These are phyloP conservation scores for Premnoplex brunnescens DNA, from an alignment of 2,797 vertebrate genomes.

Conservation along the genomic window DNA sequence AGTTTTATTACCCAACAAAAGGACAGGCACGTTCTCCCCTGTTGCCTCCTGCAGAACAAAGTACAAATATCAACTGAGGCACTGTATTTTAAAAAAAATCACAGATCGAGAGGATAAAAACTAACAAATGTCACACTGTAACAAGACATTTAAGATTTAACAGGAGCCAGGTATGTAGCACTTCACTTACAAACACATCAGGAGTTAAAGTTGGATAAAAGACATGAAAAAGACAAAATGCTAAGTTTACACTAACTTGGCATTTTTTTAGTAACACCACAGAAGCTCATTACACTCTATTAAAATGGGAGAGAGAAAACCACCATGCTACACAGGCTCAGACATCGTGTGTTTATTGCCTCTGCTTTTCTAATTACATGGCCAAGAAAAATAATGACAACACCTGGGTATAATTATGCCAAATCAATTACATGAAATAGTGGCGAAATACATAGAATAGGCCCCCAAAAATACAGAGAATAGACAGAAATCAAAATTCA, in stretches of 20 bases:
- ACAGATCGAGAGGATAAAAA: neutral
- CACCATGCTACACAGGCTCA: neutral
- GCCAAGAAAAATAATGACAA: neutral
- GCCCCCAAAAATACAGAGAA: neutral
- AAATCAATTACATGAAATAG: neutral
- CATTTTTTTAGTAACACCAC: neutral
- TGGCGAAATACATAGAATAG: neutral
- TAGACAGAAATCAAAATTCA: neutral
- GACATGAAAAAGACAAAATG: neutral
- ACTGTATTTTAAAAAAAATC: neutral
- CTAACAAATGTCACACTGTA: neutral
- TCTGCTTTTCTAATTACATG: neutral
- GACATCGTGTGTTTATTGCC: neutral
- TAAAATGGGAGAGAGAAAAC: neutral
- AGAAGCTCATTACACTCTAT: neutral
- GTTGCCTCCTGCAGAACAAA: conserved; percentile 82
- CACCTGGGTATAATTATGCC: neutral
- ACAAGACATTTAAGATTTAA: neutral
- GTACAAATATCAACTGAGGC: neutral
- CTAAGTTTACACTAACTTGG: neutral
- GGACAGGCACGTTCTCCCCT: conserved; percentile 84
- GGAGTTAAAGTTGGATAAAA: neutral
- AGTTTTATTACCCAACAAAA: conserved; percentile 91
- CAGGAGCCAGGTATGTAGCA: neutral
- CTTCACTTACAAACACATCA: neutral